phyloP scores from a whole-genome alignment of 1,140 invertebrate genomes.

The Drosophila neocordata region DNA sequence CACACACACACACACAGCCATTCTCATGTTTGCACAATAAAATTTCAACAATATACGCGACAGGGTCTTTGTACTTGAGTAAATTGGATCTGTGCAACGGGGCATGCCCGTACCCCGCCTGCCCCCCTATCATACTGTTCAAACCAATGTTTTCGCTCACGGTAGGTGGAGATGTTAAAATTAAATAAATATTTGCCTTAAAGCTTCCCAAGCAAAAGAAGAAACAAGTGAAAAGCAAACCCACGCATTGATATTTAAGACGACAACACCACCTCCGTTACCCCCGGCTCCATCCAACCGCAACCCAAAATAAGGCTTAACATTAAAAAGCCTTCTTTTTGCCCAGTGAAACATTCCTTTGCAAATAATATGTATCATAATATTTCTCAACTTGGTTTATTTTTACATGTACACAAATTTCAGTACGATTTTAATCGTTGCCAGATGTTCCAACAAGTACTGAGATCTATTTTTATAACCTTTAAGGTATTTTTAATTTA shows the following conservation, averaged over 20 bases:
- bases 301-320: slow-evolving; percentile 25
- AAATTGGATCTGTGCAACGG: slow-evolving; percentile 75
- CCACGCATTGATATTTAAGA: slow-evolving; percentile 50
- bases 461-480: background rate
- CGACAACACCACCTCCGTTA: slow-evolving; percentile 20
- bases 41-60: slow-evolving; percentile 79
- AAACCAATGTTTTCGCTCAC: background rate
- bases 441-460: background rate
- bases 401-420: background rate
- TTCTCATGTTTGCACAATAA: slow-evolving; percentile 77
- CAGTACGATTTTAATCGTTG: background rate
- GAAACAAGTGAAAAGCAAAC: slow-evolving; percentile 22
- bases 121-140: no score
- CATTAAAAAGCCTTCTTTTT: slow-evolving; percentile 28
- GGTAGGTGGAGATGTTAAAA: slow-evolving; percentile 49
- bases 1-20: slow-evolving; percentile 28
- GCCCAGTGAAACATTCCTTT: slow-evolving; percentile 1
- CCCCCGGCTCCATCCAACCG: background rate
- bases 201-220: slow-evolving; percentile 31
- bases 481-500: background rate
- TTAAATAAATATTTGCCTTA: slow-evolving; percentile 79
- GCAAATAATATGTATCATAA: background rate
- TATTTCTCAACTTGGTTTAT: slow-evolving; percentile 1
- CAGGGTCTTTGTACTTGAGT: slow-evolving; percentile 76
- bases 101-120: slow-evolving; percentile 1